These are phyloP conservation scores for Clarias platycephalus DNA, from an alignment of 2,797 vertebrate species.

Conservation along the genomic window DNA sequence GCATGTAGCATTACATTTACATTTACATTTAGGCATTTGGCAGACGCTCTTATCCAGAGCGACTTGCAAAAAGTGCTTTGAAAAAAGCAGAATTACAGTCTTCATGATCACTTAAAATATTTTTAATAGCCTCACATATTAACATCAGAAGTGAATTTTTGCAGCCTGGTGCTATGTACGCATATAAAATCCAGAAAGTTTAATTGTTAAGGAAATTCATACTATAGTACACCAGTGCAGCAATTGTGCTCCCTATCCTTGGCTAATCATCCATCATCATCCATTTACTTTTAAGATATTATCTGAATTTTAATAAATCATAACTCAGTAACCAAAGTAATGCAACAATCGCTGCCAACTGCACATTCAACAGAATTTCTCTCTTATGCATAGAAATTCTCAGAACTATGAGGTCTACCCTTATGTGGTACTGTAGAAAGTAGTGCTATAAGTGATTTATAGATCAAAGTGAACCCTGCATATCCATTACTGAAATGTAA, in stretches of 20 bases:
- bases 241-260: background rate
- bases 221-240: background rate
- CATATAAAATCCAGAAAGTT: background rate
- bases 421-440: conserved; percentile 1
- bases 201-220: background rate
- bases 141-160: background rate
- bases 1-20: too few relatives aligned
- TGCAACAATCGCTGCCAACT: background rate
- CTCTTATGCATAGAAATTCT: background rate
- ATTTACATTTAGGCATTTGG: too few relatives aligned
- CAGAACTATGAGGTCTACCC: background rate
- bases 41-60: too few relatives aligned
- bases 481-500: conserved; percentile 31
- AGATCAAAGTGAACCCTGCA: conserved; percentile 28
- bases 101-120: background rate
- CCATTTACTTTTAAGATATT: background rate
- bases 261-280: background rate
- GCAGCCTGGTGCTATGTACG: background rate
- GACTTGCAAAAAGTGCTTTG: too few relatives aligned
- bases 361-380: background rate
- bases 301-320: background rate
- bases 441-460: conserved; percentile 36
- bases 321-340: conserved; percentile 1
- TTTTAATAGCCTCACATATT: background rate
- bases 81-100: too few relatives aligned